Percentiles rank a stretch among this genome's conserved stretches.
These are phyloP conservation scores for Coryphaenoides rupestris DNA, from an alignment of 2,113 vertebrate genomes.

Conservation along the genomic window DNA sequence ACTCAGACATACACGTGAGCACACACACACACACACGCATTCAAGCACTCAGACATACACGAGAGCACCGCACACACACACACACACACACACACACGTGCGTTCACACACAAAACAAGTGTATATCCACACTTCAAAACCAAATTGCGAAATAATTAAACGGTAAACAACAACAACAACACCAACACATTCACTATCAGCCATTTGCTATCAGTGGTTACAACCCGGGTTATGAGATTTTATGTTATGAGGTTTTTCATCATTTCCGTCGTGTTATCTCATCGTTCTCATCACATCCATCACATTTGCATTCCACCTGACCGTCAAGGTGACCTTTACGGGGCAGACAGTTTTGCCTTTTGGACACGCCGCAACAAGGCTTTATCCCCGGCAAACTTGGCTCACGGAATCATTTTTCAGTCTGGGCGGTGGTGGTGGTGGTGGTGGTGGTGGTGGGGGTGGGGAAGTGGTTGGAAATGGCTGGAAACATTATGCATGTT, in stretches of 20 bases:
- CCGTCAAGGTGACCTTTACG: conserved; percentile 8
- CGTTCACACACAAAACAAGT: conserved; percentile 2
- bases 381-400: not conserved
- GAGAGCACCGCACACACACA: not conserved
- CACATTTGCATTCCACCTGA: conserved; percentile 38
- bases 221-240: conserved; percentile 23
- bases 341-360: not conserved
- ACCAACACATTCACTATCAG: not conserved
- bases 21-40: not conserved
- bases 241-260: conserved; percentile 1
- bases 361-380: not conserved
- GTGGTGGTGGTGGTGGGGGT: too few relatives aligned
- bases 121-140: not conserved
- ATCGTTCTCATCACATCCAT: conserved; percentile 16
- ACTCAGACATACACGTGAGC: not conserved
- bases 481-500: too few relatives aligned
- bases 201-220: not conserved
- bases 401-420: not conserved
- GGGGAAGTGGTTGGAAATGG: too few relatives aligned
- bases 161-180: not conserved
- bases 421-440: not conserved
- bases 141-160: too few relatives aligned
- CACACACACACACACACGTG: not conserved
- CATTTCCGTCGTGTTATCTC: conserved; percentile 16
- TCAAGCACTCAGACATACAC: not conserved